Base-by-base conservation (phyloP, 2,888 invertebrate genomes). In the Lasioglossum zephyrum region DNA sequence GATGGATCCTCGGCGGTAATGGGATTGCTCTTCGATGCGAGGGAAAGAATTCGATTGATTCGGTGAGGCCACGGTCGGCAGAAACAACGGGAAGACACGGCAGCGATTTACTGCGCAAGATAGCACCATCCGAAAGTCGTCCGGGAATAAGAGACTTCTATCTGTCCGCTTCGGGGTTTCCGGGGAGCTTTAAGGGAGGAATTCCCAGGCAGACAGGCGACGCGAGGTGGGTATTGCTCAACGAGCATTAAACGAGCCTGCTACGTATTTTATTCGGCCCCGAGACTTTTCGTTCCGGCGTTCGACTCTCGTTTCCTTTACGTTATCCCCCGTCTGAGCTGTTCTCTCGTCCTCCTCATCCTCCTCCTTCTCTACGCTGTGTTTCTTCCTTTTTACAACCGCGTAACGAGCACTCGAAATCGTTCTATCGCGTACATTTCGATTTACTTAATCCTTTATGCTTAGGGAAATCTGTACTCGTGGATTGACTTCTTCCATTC, bases 181-280 rank as follows among this genome's bases (percentile, higher is more conserved):
- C 72, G 69, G n/a, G 80, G 66, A 81, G 81, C 31, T 81, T 77
- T 41, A 77, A 74, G 70, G 77, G 78, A 44, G 78, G 66, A 81
- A 84, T 81, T 78, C 73, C 78, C 70, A 69, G 47, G 47, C 72
- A 79, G 77, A 80, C 47, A 39, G 57, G 36, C 18, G 60, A 36
- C 47, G 75, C 53, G 79, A 84, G 75, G 77, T 78, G 79, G 80
- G 86, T 83, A 87, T 91, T 91, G 90, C 88, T 89, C 84, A 84
- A 90, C 84, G 81, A 89, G 85, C 89, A 88, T 90, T 90, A 90
- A 90, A 89, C 85, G 87, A 87, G 89, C 86, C 82, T 82, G 86
- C 82, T 72, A 76, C 79, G 81, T 91, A 87, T 89, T 90, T 93
- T 89, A 91, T 92, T 91, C 87, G 87, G 57, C 73, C 73, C 36